Base-by-base conservation (phyloP, 2,888 invertebrate genomes). In the Brenthis daphne region DNA sequence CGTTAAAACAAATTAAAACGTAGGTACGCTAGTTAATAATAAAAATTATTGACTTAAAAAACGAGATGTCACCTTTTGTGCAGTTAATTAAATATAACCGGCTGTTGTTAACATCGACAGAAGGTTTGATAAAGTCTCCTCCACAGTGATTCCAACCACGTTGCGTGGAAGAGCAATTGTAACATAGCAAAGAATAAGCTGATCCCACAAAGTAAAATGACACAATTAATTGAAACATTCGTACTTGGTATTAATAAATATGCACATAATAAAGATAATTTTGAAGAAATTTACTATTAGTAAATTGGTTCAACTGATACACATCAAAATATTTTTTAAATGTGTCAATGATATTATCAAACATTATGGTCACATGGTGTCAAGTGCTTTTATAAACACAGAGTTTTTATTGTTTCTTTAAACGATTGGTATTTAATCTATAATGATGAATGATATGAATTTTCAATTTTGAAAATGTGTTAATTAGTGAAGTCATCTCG, bases 111-210 rank as follows among this genome's bases (percentile, higher is more conserved):
- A 88, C 87, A 16, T 73, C 54, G 29, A 77, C 57, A 2, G 73
- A 58, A 2, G 83, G 77, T 2, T 78, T 76, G 29, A 78, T 77
- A 68, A 88, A 89, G 61, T 80, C 83, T 64, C 89, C 89, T 3
- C 80, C 87, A 69, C 92, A 92, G 14, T 73, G 77, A 33, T 69
- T 77, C 77, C 77, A 78, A n/a, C 82, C 81, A 1, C 72, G 75
- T 56, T 87, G 83, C 4, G 85, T 85, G 3, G 86, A 77, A 0
- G 91, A 86, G 75, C 92, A 92, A 73, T 90, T 91, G 74, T 82
- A 91, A 74, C 92, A 92, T 12, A 83, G 61, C 57, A 90, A 20
- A 20, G 37, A 16, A 51, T 53, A 14, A 37, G 53, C 53, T 6
- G 64, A 67, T 61, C 60, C 54, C 65, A 72, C 57, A 58, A 67